These are phyloP conservation scores for Xiphorhynchus elegans DNA, from an alignment of 2,113 vertebrate genomes.

Conservation along the genomic window DNA sequence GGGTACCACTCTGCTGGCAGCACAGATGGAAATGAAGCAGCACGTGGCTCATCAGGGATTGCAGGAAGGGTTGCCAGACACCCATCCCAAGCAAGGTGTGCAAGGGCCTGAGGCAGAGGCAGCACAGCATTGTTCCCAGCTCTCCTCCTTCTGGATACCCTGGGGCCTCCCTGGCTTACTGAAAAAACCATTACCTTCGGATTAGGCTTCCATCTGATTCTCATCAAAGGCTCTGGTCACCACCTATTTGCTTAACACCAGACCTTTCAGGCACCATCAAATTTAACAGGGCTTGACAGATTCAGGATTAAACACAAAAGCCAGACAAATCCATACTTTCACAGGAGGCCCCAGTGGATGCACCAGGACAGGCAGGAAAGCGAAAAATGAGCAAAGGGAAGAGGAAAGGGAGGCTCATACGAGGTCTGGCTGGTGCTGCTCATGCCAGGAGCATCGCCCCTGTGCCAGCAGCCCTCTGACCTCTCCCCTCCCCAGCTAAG, in stretches of 20 bases:
- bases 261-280: conserved; percentile 72
- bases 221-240: conserved; percentile 71
- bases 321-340: conserved; percentile 69
- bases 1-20: neutral
- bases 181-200: conserved; percentile 56
- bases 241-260: conserved; percentile 66
- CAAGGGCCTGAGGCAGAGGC: fast-evolving
- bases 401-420: neutral
- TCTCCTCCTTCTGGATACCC: neutral
- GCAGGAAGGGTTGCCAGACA: neutral
- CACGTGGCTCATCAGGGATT: neutral
- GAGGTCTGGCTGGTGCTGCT: neutral
- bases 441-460: neutral
- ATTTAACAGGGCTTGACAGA: conserved; percentile 71
- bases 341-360: neutral
- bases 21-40: neutral
- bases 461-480: neutral
- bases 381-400: neutral
- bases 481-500: neutral
- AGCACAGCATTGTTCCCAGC: neutral
- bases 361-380: neutral
- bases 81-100: neutral
- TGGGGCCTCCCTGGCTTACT: neutral
- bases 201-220: conserved; percentile 64
- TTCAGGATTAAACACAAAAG: conserved; percentile 71